Base-by-base conservation (phyloP, 2,888 invertebrate species). In the Cremastobaeus sp. region DNA sequence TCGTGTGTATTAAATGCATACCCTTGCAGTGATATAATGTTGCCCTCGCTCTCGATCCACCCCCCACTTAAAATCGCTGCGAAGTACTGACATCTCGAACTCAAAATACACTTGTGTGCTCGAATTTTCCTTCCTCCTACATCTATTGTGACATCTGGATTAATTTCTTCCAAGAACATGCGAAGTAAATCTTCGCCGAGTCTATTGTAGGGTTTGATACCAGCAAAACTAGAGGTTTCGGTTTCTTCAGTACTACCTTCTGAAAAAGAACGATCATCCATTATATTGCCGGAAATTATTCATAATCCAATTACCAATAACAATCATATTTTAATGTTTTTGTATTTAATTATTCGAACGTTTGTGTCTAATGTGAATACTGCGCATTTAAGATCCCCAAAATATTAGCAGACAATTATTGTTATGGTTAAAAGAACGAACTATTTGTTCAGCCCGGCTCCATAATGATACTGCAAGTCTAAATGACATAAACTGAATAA, bases 1-100 rank as follows among this genome's bases (percentile, higher is more conserved):
- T 9, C 3, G 8, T 25, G 25, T 25, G 4, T 8, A 25, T 6
- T 8, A 8, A 25, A 6, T 25, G 25, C 8, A 25, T 90, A 94
- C 90, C 95, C 94, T 82, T 95, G 95, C 64, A 96, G 88, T n/a
- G 93, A 92, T 64, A 96, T 95, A 2, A 95, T 92, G 85, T 96
- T 94, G 35, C 94, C 93, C 62, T 93, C 92, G 82, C 90, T 92
- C 83, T 96, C 95, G 18, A 94, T 91, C 92, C 95, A 95, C 65
- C 94, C 93, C 0, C 96, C 96, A 77, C 95, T 95, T 20, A 97
- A 88, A 88, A 97, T 93, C 12, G 95, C 96, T 5, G 96, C 96
- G 88, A 98, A 98, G 87, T 97, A 97, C 85, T 95, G 95, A 85
- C 97, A 97, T 57, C 97, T 90, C 9, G 96, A 96, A 52, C 96